phyloP scores from a whole-genome alignment of 2,797 vertebrate species.

The Pampus argenteus region DNA sequence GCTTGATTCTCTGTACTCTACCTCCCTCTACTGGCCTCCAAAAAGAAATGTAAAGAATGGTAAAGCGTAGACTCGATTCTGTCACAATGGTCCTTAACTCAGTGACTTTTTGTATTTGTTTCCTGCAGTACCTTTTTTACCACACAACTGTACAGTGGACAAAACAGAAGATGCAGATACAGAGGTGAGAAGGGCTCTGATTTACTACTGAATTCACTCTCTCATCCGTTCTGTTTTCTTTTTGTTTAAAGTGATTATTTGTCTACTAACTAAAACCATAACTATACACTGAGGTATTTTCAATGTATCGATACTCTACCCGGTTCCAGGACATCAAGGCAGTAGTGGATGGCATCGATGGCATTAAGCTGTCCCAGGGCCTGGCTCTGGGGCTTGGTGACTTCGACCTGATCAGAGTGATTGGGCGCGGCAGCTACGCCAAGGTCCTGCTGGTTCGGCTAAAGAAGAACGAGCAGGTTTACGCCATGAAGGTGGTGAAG shows the following conservation, averaged over 20 bases:
- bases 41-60: not conserved
- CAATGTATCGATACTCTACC: not conserved
- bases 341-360: slow-evolving; percentile 95
- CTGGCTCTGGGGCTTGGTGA: slow-evolving; percentile 92
- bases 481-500: slow-evolving; percentile 99
- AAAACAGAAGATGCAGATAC: slow-evolving; percentile 88
- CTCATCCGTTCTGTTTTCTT: not conserved
- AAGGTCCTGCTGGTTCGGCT: slow-evolving; percentile 97
- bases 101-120: slow-evolving; percentile 24
- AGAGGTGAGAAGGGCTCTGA: slow-evolving; percentile 84
- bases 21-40: slow-evolving; percentile 66
- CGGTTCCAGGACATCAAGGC: slow-evolving; percentile 90
- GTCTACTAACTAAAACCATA: not conserved
- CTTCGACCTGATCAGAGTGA: slow-evolving; percentile 97
- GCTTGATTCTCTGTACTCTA: slow-evolving; percentile 22
- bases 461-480: slow-evolving; percentile 96
- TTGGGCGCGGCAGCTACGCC: slow-evolving; percentile 97
- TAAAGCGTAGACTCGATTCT: not conserved
- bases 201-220: not conserved
- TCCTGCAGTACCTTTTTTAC: slow-evolving; percentile 89
- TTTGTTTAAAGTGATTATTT: not conserved
- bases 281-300: not conserved
- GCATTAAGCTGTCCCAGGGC: slow-evolving; percentile 95
- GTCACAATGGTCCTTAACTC: not conserved
- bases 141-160: slow-evolving; percentile 91